A percentile compares a stretch with the other conserved stretches of the same genome.
Conservation (phyloP, 2,888 invertebrate genomes). For the Imbricaverruca yamaguchii region DNA sequence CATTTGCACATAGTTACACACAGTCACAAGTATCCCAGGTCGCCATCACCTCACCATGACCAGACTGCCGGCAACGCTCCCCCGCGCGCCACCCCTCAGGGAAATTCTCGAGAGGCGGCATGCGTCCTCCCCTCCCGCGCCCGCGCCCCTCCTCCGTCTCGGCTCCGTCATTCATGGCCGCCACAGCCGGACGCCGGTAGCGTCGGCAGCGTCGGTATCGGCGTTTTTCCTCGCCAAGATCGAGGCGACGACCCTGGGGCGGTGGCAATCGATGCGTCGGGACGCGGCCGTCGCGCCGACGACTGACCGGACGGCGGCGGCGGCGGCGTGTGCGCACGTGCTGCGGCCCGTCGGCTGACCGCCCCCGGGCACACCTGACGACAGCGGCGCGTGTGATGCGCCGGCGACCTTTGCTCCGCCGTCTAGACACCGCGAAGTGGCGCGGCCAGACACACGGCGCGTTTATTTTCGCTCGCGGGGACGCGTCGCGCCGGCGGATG, state of each 20-base stretch:
- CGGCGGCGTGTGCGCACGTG: neutral
- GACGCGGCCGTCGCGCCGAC: neutral
- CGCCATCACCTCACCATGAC: too few relatives aligned
- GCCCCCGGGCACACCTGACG: neutral
- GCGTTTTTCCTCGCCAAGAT: neutral
- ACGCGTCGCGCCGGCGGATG: neutral
- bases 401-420: neutral
- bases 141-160: too few relatives aligned
- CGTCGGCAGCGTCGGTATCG: neutral
- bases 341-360: neutral
- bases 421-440: neutral
- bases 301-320: neutral
- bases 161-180: neutral
- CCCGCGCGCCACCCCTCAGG: neutral
- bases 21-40: too few relatives aligned
- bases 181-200: neutral
- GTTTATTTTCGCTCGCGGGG: neutral
- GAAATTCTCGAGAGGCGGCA: neutral
- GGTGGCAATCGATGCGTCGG: constrained; percentile 4
- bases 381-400: neutral
- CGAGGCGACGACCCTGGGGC: constrained; percentile 1
- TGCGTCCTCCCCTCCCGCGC: neutral
- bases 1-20: too few relatives aligned
- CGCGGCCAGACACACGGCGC: neutral
- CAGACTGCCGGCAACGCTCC: neutral